Conservation (phyloP, 2,888 invertebrate species). For the Drosophila algonquin region DNA sequence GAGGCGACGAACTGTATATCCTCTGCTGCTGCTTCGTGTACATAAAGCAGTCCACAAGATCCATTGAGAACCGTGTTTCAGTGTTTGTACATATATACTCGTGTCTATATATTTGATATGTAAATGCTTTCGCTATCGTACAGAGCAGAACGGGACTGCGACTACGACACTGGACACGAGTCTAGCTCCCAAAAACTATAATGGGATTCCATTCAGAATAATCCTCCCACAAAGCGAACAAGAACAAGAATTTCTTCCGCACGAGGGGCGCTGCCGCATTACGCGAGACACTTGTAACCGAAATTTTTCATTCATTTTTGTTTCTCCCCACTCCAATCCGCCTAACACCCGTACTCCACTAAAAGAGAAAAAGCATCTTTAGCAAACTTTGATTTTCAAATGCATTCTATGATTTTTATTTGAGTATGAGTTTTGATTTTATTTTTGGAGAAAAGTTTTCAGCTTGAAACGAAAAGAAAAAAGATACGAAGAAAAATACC, state of each 20-base stretch:
- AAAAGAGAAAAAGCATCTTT: not conserved
- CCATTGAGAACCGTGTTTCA: conserved; percentile 9
- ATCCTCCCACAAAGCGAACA: not conserved
- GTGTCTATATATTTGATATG: conserved; percentile 19
- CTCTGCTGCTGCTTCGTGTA: conserved; percentile 28
- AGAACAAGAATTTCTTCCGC: conserved; percentile 14
- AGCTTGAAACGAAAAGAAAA: conserved; percentile 34
- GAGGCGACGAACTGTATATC: not conserved
- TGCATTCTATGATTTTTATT: conserved; percentile 38
- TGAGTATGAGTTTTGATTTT: conserved; percentile 28
- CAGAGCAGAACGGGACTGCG: conserved; percentile 29
- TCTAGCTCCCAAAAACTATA: not conserved
- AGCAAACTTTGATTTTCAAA: conserved; percentile 14
- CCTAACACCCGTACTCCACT: not conserved
- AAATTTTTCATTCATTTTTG: not conserved
- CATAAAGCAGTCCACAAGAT: conserved; percentile 16
- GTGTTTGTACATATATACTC: conserved; percentile 34
- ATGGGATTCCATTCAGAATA: too few relatives aligned
- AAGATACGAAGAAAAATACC: not conserved
- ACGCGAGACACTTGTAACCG: too few relatives aligned
- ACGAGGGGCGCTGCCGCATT: not conserved
- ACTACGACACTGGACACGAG: too few relatives aligned
- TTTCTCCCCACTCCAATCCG: not conserved
- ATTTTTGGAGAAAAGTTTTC: conserved; percentile 44
- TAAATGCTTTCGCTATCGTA: conserved; percentile 4